Evolutionary conservation across 2,113 vertebrate genomes (phyloP).

Genomic region (Phyllostomus hastatus): DNA sequence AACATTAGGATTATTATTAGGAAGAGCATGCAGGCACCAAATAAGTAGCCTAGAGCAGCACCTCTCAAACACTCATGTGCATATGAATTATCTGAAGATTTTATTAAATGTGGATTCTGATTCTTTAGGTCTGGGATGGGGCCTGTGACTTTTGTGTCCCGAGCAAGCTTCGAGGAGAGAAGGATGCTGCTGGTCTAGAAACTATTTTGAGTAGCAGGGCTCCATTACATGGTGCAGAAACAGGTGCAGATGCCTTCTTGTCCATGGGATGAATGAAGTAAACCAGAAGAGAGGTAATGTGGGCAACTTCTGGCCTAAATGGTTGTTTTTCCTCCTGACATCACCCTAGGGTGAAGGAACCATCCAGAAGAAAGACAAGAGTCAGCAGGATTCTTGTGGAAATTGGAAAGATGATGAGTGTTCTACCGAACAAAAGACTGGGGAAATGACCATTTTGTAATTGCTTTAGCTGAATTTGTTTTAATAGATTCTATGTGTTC

Average conservation of each 20-base stretch:
- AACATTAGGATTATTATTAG: neutral
- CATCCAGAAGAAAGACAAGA: neutral
- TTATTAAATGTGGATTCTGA: neutral
- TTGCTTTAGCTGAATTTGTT: neutral
- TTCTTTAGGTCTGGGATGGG: neutral
- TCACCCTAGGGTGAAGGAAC: neutral
- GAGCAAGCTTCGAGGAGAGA: neutral
- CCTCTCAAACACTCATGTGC: neutral
- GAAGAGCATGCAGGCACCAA: neutral
- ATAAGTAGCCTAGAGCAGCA: neutral
- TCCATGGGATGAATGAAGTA: neutral
- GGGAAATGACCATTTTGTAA: neutral
- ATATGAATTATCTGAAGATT: neutral
- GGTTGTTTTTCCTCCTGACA: neutral
- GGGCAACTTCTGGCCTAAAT: neutral
- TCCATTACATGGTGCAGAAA: neutral
- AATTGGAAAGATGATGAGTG: neutral
- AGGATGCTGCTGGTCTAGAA: neutral
- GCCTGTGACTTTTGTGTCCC: neutral
- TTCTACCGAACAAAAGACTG: neutral
- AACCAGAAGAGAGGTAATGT: neutral
- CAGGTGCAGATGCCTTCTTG: neutral
- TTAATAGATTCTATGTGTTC: neutral
- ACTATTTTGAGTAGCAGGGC: neutral
- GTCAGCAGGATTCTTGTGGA: neutral